phyloP scores from a whole-genome alignment of 2,888 invertebrate genomes.

The Pedicia rivosa region DNA sequence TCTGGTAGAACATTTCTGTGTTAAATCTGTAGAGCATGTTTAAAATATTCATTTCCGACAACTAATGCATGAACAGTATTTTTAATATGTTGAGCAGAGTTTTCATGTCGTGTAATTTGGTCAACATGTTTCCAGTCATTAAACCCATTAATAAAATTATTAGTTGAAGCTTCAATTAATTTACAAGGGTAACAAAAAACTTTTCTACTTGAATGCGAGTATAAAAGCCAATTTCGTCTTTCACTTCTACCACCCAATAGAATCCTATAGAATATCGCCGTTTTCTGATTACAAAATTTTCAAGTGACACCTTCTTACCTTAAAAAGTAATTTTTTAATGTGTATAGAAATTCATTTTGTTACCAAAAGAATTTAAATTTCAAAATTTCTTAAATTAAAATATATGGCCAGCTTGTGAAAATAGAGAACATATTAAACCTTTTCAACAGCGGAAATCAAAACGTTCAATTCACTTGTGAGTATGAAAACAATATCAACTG shows the following conservation, averaged over 20 bases:
- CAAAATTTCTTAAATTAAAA: no score
- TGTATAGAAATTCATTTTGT: no score
- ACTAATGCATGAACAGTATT: not conserved
- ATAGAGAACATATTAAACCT: no score
- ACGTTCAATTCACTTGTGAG: no score
- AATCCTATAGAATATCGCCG: not conserved
- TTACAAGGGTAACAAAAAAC: slow-evolving; percentile 1
- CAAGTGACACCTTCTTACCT: no score
- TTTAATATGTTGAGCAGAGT: not conserved
- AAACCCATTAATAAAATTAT: slow-evolving; percentile 2
- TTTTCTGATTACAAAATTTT: no score
- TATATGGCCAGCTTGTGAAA: no score
- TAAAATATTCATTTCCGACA: no score
- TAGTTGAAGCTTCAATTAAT: not conserved
- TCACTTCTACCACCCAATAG: not conserved
- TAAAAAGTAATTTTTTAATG: no score
- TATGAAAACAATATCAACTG: no score
- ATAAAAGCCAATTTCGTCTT: not conserved
- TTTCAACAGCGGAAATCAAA: no score
- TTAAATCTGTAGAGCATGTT: not conserved
- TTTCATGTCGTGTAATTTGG: slow-evolving; percentile 1
- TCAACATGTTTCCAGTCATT: slow-evolving; percentile 4
- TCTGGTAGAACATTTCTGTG: not conserved
- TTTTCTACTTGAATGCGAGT: not conserved
- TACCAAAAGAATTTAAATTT: no score